Evolutionary conservation across 2,888 invertebrate species (phyloP), one percentile per base, ranked within the genome.

Genomic region (Macrophya annulata): DNA sequence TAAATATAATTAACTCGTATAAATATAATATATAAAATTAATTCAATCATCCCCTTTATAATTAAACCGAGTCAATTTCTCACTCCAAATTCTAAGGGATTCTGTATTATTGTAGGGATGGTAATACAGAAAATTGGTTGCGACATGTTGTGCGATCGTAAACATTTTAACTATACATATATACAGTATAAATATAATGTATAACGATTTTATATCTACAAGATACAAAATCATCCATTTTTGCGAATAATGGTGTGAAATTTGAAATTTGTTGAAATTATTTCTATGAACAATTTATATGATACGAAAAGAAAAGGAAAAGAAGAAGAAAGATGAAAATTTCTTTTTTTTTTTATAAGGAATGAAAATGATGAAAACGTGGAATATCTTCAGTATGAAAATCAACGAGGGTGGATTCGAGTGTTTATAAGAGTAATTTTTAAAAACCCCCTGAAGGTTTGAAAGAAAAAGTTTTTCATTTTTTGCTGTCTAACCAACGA

Each of bases 71-170:
- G 17, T 1, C 6, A 62, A 62, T 62, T 62, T 62, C 25, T 62
- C 62, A 62, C 25, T 62, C 25, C 12, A 10, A n/a, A 37, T n/a
- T 72, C 40, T 40, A n/a, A 15, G 6, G 71, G 9, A 31, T 17
- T 10, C 17, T 25, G 25, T 4, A 31, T 1, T 5, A 31, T 31
- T 15, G 37, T 40, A 43, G 40, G 71, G 71, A 40, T 40, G 40
- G 12, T 40, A 40, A n/a, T 71, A 71, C 40, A n/a, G 37, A 40
- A 8, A 72, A 72, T 72, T 88, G 90, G n/a, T 25, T 62, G 91
- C 92, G 90, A 90, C 92, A 92, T 90, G 91, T 91, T 92, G 92
- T 91, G 85, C 92, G 91, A 91, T 92, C 92, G 90, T 92, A 92
- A 92, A 92, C 92, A 92, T 91, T 92, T 92, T 90, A 90, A 40